Conservation (phyloP, 1,140 invertebrate genomes). For the Meteorus sp. region DNA sequence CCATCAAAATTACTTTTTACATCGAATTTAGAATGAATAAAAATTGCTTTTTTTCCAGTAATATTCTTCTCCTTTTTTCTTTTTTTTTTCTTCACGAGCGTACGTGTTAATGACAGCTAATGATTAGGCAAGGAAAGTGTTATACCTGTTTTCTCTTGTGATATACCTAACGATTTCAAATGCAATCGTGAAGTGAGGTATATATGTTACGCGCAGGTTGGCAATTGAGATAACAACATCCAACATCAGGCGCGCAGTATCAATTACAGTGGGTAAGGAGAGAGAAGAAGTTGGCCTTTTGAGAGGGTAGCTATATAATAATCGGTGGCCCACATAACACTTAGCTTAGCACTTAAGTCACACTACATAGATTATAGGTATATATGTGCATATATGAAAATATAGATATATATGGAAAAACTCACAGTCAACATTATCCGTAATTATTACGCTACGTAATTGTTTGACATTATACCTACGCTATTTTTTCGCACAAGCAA, state of each 20-base stretch:
- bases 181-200: background rate
- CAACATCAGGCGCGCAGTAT: conserved; percentile 26
- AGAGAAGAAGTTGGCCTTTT: conserved; percentile 4
- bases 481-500: conserved; percentile 24
- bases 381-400: background rate
- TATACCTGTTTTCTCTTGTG: background rate
- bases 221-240: conserved; percentile 34
- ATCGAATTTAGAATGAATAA: background rate
- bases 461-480: conserved; percentile 28
- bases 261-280: conserved; percentile 31
- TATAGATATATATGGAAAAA: background rate
- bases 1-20: background rate
- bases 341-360: conserved; percentile 30
- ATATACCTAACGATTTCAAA: background rate
- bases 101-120: conserved; percentile 20
- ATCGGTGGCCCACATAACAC: conserved; percentile 44
- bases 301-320: background rate
- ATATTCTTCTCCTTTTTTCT: too few relatives aligned
- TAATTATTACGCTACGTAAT: conserved; percentile 33
- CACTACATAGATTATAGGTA: conserved; percentile 7
- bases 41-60: background rate
- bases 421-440: conserved; percentile 21
- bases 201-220: too few relatives aligned
- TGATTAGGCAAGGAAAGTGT: conserved; percentile 6
- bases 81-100: too few relatives aligned